Evolutionary conservation across 2,797 vertebrate genomes (phyloP), one percentile per base, ranked within the genome.

Genomic region (Anguilla marmorata): DNA sequence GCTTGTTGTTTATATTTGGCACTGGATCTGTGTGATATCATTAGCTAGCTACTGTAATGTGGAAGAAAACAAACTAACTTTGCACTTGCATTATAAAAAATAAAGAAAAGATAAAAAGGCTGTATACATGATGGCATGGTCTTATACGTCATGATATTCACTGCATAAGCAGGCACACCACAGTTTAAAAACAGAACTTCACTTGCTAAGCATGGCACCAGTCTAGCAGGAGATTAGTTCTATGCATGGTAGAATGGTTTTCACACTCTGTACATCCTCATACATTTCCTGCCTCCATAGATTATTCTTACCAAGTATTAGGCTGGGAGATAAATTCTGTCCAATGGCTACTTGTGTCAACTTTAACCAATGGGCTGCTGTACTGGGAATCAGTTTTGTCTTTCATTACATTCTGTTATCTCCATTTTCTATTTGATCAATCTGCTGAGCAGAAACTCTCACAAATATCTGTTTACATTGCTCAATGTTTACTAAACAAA

Each of bases 391-490:
- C 41, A 45, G 41, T 45, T 45, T 45, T 45, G 41, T 45, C 41
- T 5, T 45, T 45, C 41, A 45, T n/a, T n/a, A 69, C n/a, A 69
- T 69, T 69, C 21, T 69, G 5, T 69, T 58, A 2, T 16, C 1
- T 58, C 56, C 16, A 58, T 58, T 16, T 19, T 58, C 14, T 58
- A 58, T 58, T 58, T 19, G 16, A 58, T 19, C 56, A 14, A 69
- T 69, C n/a, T 69, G 24, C 63, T 69, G 21, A 69, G 6, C 63
- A n/a, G 63, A 69, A 6, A 27, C 63, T 24, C n/a, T 69, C n/a
- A 9, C 63, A 69, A n/a, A 69, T 69, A 69, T 69, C 27, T 76
- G 14, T 76, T 76, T 76, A 76, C 33, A 76, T 37, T 69, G 63
- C 63, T 69, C 21, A 69, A 37, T 76, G 30, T 37, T 30, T 37